Evolutionary conservation across 2,888 invertebrate species (phyloP).

Genomic region (Dasysyrphus albostriatus): DNA sequence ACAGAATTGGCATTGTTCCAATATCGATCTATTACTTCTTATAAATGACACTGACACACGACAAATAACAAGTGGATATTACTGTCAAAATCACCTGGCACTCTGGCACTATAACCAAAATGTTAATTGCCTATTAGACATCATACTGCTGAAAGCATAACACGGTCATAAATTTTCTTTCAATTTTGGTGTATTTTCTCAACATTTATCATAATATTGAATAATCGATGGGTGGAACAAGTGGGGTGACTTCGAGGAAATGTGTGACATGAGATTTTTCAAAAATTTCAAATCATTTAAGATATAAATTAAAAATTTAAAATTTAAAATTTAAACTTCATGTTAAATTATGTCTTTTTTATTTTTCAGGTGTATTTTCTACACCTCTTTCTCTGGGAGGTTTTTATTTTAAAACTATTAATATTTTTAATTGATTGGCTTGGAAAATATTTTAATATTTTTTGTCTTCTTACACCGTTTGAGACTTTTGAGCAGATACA

Average conservation of each 20-base stretch:
- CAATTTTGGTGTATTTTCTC: slow-evolving; percentile 5
- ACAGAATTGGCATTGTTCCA: slow-evolving; percentile 13
- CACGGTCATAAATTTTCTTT: background rate
- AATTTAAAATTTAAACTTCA: no score
- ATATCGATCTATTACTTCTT: background rate
- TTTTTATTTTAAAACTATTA: no score
- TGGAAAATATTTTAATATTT: no score
- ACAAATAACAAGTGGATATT: background rate
- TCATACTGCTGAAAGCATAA: background rate
- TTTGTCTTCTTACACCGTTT: no score
- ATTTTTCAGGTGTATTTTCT: background rate
- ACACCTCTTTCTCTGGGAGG: no score
- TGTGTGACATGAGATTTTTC: background rate
- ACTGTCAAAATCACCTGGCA: slow-evolving; percentile 3
- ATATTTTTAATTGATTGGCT: no score
- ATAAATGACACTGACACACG: background rate
- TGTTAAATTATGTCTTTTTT: background rate
- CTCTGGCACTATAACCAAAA: background rate
- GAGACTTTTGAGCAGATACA: no score
- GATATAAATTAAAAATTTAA: background rate
- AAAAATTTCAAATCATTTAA: background rate
- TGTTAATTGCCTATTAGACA: background rate
- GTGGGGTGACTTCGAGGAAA: background rate
- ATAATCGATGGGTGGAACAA: background rate
- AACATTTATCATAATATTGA: background rate